Conservation (phyloP, 2,797 vertebrate genomes). For the Poeciliopsis infans region DNA sequence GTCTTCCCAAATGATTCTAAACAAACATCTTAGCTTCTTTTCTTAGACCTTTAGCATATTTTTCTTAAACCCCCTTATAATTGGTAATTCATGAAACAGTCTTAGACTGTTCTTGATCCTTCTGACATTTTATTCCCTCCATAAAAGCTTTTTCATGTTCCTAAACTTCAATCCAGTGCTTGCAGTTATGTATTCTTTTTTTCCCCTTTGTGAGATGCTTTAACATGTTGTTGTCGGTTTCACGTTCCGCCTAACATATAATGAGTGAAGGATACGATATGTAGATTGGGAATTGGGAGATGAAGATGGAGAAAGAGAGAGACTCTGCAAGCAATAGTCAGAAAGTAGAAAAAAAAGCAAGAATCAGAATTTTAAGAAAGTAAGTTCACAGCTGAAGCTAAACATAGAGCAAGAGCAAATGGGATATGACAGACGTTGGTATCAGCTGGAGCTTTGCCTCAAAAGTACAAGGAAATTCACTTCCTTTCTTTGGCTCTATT, state of each 20-base stretch:
- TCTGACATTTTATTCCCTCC: slow-evolving; percentile 28
- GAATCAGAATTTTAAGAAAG: not conserved
- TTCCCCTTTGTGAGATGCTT: slow-evolving; percentile 14
- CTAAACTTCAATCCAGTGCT: slow-evolving; percentile 17
- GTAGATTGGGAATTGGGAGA: not conserved
- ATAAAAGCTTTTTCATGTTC: slow-evolving; percentile 70
- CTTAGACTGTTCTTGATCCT: slow-evolving; percentile 28
- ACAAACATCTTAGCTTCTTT: not conserved
- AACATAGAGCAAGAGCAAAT: slow-evolving; percentile 49
- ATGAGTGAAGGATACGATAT: slow-evolving; percentile 7
- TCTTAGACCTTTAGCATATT: slow-evolving; percentile 4
- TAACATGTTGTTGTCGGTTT: slow-evolving; percentile 28
- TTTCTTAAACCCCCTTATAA: not conserved
- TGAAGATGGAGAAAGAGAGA: slow-evolving; percentile 7
- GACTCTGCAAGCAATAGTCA: not conserved
- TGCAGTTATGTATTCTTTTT: slow-evolving; percentile 16
- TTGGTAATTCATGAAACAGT: slow-evolving; percentile 21
- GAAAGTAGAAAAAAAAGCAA: slow-evolving; percentile 1
- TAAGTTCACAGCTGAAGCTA: slow-evolving; percentile 19
- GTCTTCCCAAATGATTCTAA: not conserved
- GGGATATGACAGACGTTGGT: slow-evolving; percentile 60
- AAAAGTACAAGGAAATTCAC: slow-evolving; percentile 68
- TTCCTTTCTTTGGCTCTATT: slow-evolving; percentile 55
- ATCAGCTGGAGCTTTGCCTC: slow-evolving; percentile 53
- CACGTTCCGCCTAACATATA: slow-evolving; percentile 26